Percentiles rank a stretch among this genome's conserved stretches.
Conservation (phyloP, 92 coral and sea anemone genomes). For the Heliopora coerulea region DNA sequence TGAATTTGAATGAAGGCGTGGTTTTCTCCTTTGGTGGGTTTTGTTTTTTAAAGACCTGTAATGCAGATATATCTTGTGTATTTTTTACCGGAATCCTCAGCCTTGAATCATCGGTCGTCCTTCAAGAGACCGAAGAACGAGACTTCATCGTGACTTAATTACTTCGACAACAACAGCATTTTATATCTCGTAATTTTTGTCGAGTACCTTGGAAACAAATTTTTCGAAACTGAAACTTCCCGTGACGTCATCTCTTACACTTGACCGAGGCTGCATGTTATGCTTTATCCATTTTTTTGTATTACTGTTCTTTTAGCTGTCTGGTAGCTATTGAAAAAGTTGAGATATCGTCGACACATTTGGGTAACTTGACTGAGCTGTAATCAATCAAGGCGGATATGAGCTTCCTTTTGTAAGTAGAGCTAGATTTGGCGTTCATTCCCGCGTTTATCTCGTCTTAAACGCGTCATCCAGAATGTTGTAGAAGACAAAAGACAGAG, state of each 20-base stretch:
- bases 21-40: too few relatives aligned
- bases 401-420: slow-evolving; percentile 99
- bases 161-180: background rate
- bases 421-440: background rate
- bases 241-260: slow-evolving; percentile 11
- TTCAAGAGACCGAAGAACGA: too few relatives aligned
- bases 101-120: too few relatives aligned
- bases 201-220: background rate
- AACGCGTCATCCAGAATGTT: background rate
- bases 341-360: background rate
- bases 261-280: slow-evolving; percentile 5
- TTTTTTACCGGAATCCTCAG: too few relatives aligned
- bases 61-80: too few relatives aligned
- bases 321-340: background rate
- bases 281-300: background rate
- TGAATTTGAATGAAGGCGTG: too few relatives aligned
- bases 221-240: background rate
- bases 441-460: background rate
- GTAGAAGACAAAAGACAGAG: background rate
- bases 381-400: slow-evolving; percentile 51
- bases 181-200: background rate
- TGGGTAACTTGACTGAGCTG: background rate
- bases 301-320: slow-evolving; percentile 36
- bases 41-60: too few relatives aligned
- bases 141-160: too few relatives aligned